Evolutionary conservation across 2,797 vertebrate genomes (phyloP).

Genomic region (Schizopygopsis malacanthus): DNA sequence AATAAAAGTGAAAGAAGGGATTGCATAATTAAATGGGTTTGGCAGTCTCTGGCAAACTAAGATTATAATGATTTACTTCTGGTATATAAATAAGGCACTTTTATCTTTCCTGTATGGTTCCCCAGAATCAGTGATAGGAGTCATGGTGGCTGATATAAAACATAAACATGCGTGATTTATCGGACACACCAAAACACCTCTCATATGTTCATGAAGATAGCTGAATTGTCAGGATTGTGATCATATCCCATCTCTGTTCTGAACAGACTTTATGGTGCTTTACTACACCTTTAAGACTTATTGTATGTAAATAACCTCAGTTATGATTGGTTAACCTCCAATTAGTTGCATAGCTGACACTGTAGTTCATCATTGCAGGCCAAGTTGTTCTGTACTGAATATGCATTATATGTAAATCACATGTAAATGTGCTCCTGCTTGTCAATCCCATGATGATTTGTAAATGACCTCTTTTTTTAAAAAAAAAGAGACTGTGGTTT

Average conservation of each 20-base stretch:
- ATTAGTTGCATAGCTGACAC: not conserved
- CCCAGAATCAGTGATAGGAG: conserved; percentile 2
- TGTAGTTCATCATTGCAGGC: conserved; percentile 19
- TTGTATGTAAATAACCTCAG: conserved; percentile 14
- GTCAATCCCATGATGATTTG: conserved; percentile 23
- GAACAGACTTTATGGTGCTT: not conserved
- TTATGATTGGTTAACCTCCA: conserved; percentile 9
- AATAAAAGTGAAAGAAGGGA: conserved; percentile 70
- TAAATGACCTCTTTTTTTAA: conserved; percentile 29
- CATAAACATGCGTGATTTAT: conserved; percentile 1
- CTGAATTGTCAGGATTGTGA: not conserved
- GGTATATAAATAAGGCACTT: conserved; percentile 69
- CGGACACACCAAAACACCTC: not conserved
- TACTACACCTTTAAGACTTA: not conserved
- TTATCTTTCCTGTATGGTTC: conserved; percentile 26
- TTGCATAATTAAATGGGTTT: conserved; percentile 77
- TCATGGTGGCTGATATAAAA: not conserved
- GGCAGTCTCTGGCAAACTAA: conserved; percentile 73
- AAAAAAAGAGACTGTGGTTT: conserved; percentile 23
- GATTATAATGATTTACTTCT: conserved; percentile 77
- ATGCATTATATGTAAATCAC: conserved; percentile 27
- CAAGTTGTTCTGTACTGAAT: conserved; percentile 4
- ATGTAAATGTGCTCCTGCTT: conserved; percentile 20
- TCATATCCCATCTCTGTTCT: not conserved
- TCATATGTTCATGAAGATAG: conserved; percentile 6